phyloP scores from a whole-genome alignment of 2,797 vertebrate species.

The Fringilla coelebs region DNA sequence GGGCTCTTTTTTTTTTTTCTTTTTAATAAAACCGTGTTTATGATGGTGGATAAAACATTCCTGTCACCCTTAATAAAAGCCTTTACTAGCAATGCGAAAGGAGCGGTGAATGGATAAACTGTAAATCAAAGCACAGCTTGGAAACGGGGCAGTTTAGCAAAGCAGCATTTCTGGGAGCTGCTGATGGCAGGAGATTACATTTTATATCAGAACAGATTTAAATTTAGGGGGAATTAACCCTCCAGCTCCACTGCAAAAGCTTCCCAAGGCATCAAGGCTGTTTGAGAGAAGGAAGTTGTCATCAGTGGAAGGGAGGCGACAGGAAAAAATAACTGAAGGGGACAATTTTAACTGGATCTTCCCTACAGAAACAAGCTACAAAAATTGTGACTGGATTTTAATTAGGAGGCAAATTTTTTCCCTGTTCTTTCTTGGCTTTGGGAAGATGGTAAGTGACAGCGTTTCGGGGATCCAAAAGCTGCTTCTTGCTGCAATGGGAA shows the following conservation, averaged over 20 bases:
- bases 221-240: conserved; percentile 53
- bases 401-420: background rate
- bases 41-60: conserved; percentile 53
- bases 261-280: background rate
- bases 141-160: conserved; percentile 38
- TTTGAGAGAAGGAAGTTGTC: background rate
- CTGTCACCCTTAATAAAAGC: conserved; percentile 54
- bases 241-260: background rate
- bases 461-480: background rate
- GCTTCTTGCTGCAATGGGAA: background rate
- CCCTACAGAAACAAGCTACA: background rate
- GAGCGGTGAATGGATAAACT: conserved; percentile 16
- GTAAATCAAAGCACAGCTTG: conserved; percentile 47
- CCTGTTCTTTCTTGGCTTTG: background rate
- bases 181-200: conserved; percentile 53
- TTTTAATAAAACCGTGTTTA: conserved; percentile 58
- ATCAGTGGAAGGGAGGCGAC: background rate
- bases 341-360: background rate
- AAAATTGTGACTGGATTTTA: background rate
- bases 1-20: background rate
- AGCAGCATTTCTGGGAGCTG: conserved; percentile 40
- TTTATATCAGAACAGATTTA: conserved; percentile 47
- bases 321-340: background rate
- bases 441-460: background rate
- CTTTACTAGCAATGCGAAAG: conserved; percentile 46